Conservation (phyloP, 2,797 vertebrate species). For the Cichlasoma orientale region DNA sequence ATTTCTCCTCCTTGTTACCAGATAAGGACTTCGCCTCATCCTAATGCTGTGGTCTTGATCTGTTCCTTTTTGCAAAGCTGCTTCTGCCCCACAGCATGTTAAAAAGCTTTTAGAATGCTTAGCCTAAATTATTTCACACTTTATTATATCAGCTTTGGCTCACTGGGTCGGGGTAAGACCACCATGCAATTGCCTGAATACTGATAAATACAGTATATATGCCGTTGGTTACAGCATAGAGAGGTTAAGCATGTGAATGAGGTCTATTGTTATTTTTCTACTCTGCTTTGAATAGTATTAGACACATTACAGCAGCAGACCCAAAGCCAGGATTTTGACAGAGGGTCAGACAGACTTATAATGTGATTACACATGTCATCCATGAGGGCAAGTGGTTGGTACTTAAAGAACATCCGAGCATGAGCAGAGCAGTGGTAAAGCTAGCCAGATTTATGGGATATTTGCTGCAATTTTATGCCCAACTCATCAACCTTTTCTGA, state of each 20-base stretch:
- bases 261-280: not conserved
- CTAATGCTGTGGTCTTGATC: constrained; percentile 49
- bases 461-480: constrained; percentile 47
- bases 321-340: constrained; percentile 18
- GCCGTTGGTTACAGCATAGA: constrained; percentile 20
- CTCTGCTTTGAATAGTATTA: not conserved
- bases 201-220: constrained; percentile 28
- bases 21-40: constrained; percentile 55
- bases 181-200: constrained; percentile 25
- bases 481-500: constrained; percentile 55
- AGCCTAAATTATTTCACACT: constrained; percentile 49
- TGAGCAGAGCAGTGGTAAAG: constrained; percentile 36
- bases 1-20: constrained; percentile 44
- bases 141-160: constrained; percentile 51
- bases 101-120: constrained; percentile 49
- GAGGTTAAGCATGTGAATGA: constrained; percentile 12
- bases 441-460: constrained; percentile 58
- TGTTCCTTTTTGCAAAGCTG: constrained; percentile 35
- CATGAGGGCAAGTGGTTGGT: constrained; percentile 6
- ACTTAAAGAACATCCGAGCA: constrained; percentile 25
- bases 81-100: constrained; percentile 16
- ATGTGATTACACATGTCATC: constrained; percentile 40
- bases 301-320: not conserved
- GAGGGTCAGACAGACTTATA: not conserved
- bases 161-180: constrained; percentile 27